phyloP scores from a whole-genome alignment of 2,797 vertebrate genomes.

The Megaceryle alcyon region DNA sequence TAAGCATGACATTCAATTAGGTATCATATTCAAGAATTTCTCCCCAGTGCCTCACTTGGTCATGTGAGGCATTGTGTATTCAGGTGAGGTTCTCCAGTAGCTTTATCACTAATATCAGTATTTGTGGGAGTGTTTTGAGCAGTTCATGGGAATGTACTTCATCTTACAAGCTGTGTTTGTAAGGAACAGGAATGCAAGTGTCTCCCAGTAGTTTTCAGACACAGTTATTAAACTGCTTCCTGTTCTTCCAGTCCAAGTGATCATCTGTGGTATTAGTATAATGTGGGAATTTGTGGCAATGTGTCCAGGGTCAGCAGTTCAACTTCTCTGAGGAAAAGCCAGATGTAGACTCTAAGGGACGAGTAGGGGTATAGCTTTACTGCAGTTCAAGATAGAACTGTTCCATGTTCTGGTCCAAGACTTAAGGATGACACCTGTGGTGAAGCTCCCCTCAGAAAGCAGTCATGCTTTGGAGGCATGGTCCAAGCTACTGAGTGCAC shows the following conservation, averaged over 20 bases:
- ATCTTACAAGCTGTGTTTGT: not conserved
- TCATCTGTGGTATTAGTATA: not conserved
- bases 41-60: not conserved
- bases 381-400: not conserved
- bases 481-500: not conserved
- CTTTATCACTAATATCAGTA: not conserved
- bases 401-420: not conserved
- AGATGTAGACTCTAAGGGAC: not conserved
- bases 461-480: not conserved
- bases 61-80: not conserved
- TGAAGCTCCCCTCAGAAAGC: not conserved
- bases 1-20: not conserved
- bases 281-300: not conserved
- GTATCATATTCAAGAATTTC: not conserved
- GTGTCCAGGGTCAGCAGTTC: not conserved
- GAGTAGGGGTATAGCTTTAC: not conserved
- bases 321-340: not conserved
- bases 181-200: not conserved
- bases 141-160: not conserved
- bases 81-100: not conserved
- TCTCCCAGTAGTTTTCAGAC: not conserved
- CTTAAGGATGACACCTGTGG: not conserved
- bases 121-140: not conserved
- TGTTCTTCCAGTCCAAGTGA: not conserved
- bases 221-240: not conserved